A percentile compares a stretch with the other conserved stretches of the same genome.
Conservation (phyloP, 2,888 invertebrate species). For the Eristalinus sepulchralis region DNA sequence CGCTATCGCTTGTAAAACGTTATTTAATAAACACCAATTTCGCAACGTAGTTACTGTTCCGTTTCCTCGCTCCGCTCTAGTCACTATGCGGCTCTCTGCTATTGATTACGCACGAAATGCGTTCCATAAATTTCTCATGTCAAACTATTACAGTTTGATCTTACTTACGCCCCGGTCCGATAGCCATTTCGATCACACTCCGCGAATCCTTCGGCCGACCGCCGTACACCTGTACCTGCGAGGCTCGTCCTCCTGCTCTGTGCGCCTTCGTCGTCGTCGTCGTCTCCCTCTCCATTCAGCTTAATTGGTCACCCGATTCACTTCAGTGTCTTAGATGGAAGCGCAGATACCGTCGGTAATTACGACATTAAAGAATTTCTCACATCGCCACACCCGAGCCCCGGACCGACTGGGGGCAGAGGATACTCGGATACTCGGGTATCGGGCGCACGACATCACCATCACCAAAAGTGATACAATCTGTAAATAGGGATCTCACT, state of each 20-base stretch:
- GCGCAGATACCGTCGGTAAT: slow-evolving; percentile 63
- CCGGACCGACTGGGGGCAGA: slow-evolving; percentile 21
- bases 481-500: slow-evolving; percentile 68
- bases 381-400: slow-evolving; percentile 48
- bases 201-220: slow-evolving; percentile 41
- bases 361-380: slow-evolving; percentile 71
- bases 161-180: slow-evolving; percentile 13
- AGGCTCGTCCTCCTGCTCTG: not conserved
- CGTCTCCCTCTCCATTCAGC: slow-evolving; percentile 2
- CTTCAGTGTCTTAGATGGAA: slow-evolving; percentile 64
- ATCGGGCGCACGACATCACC: slow-evolving; percentile 66
- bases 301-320: slow-evolving; percentile 67
- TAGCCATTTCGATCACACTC: slow-evolving; percentile 34
- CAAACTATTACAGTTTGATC: slow-evolving; percentile 60
- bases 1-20: slow-evolving; percentile 22
- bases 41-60: slow-evolving; percentile 7
- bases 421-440: slow-evolving; percentile 31
- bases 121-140: slow-evolving; percentile 62
- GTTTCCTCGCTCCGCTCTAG: not conserved
- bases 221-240: slow-evolving; percentile 53
- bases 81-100: slow-evolving; percentile 8
- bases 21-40: slow-evolving; percentile 40
- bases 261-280: not conserved
- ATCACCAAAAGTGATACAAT: slow-evolving; percentile 67
- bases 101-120: slow-evolving; percentile 63